These are phyloP conservation scores for Heliconius hermathena DNA, from an alignment of 1,140 invertebrate genomes.

Conservation along the genomic window DNA sequence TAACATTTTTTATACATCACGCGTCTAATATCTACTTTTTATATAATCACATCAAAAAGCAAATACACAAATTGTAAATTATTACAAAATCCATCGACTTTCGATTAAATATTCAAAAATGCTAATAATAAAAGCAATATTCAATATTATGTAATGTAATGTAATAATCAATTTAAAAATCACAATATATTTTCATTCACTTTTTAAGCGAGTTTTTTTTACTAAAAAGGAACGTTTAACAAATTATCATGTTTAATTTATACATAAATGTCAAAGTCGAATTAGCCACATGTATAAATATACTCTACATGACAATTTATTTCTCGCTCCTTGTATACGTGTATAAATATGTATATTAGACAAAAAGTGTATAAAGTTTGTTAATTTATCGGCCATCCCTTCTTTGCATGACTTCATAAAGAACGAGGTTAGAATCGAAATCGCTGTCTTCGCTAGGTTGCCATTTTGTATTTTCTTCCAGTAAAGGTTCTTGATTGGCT, in stretches of 20 bases:
- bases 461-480: conserved; percentile 60
- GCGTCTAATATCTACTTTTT: neutral
- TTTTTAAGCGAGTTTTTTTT: neutral
- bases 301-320: neutral
- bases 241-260: neutral
- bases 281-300: neutral
- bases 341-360: conserved; percentile 13
- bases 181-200: neutral
- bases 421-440: conserved; percentile 65
- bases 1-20: neutral
- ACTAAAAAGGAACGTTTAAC: neutral
- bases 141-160: neutral
- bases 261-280: neutral
- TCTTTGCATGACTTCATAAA: conserved; percentile 72
- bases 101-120: conserved; percentile 11
- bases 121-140: neutral
- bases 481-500: conserved; percentile 61
- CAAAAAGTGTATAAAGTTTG: conserved; percentile 10
- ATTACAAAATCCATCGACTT: conserved; percentile 5
- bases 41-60: conserved; percentile 5
- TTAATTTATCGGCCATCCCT: conserved; percentile 52
- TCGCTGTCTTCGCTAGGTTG: conserved; percentile 69
- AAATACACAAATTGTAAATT: conserved; percentile 3
- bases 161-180: neutral
- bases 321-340: neutral